phyloP scores from a whole-genome alignment of 2,888 invertebrate species.

The Epinotia bilunana region DNA sequence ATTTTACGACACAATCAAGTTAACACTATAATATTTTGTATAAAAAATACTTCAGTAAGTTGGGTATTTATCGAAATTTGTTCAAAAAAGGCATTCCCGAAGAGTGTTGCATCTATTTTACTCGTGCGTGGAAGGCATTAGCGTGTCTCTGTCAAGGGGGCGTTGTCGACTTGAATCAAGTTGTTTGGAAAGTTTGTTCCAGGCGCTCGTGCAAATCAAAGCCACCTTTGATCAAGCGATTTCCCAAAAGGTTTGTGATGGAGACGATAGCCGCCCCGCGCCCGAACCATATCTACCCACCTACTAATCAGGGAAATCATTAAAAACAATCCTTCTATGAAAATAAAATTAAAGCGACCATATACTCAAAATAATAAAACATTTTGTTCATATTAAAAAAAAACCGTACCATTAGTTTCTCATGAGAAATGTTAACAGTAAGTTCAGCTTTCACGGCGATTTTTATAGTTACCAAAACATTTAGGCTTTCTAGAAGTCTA shows the following conservation, averaged over 20 bases:
- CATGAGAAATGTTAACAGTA: slow-evolving; percentile 7
- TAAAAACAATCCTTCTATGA: neutral
- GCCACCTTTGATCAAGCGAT: slow-evolving; percentile 60
- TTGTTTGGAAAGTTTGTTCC: slow-evolving; percentile 45
- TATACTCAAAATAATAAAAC: too few species aligned
- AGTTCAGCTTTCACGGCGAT: neutral
- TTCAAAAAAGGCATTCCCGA: too few species aligned
- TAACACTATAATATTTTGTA: too few species aligned
- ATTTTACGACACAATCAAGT: too few species aligned
- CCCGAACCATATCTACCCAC: slow-evolving; percentile 5
- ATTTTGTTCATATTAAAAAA: too few species aligned
- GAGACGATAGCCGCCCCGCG: slow-evolving; percentile 40
- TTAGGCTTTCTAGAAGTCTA: slow-evolving; percentile 19
- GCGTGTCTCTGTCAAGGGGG: too few species aligned
- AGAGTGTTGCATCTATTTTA: too few species aligned
- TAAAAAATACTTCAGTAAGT: too few species aligned
- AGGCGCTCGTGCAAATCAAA: slow-evolving; percentile 58
- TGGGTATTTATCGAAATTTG: too few species aligned
- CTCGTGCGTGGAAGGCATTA: too few species aligned
- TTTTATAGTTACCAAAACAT: neutral
- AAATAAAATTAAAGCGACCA: neutral
- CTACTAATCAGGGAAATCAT: slow-evolving; percentile 10
- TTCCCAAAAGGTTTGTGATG: slow-evolving; percentile 49
- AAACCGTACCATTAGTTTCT: neutral
- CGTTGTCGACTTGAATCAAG: too few species aligned